Base-by-base conservation (phyloP, 2,888 invertebrate genomes). In the Cepaea hortensis region DNA sequence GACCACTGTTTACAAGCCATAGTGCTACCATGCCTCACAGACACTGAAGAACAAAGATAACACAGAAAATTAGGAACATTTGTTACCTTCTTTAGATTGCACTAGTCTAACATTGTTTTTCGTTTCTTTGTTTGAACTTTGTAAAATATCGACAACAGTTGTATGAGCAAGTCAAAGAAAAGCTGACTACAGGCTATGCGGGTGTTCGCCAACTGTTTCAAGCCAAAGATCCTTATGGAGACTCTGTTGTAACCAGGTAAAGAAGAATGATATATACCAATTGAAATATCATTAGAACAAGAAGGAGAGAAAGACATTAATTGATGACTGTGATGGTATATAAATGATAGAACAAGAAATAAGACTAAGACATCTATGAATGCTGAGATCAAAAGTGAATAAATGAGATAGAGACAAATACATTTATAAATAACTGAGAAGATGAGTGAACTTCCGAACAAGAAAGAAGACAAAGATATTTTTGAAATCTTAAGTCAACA, bases 121-220 rank as follows among this genome's bases (percentile, higher is more conserved):
- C 20, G 3, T 20, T 46, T 35, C 7, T 23, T 68, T 86, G 68
- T 23, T 68, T 86, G 68, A 48, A 62, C 23, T 13, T 11, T 55
- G 55, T 55, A 55, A 55, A 55, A 9, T 55, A 55, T 11, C 55
- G 2, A 4, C 55, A 11, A n/a, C 89, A 93, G 93, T 75, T 93
- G 65, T 88, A 90, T 35, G 91, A 91, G 2, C 88, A 90, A 70
- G 89, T 93, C 3, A 88, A 90, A 55, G 93, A 92, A 13, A 92
- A 91, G 68, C 90, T 93, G 75, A 90, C 89, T 0, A 90, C 91
- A 9, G 92, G 92, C 9, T 91, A 88, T 76, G 90, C 92, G 84
- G 92, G 92, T 20, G 88, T 93, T 9, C 88, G 91, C n/a, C 91
- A 92, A 83, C 86, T 93, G 86, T 93, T 93, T 89, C 91, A 89